Percentiles rank a stretch among this genome's conserved stretches.
Evolutionary conservation across 2,888 invertebrate species (phyloP).

Genomic region (Lathronympha strigana): DNA sequence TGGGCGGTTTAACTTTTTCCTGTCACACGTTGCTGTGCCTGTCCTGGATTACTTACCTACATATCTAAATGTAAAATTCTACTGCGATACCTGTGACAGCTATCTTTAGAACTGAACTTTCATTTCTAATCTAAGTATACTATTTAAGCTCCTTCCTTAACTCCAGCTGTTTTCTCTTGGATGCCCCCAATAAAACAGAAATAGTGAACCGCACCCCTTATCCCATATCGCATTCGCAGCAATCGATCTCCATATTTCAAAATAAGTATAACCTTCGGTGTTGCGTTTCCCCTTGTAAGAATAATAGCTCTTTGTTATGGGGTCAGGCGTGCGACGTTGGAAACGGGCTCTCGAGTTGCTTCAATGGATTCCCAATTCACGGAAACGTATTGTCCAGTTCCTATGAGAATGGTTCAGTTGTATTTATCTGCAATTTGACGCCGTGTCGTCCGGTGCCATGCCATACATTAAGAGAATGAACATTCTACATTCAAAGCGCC

Average conservation of each 20-base stretch:
- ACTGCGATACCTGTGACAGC: no score
- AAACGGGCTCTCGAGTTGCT: conserved; percentile 62
- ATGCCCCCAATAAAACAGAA: no score
- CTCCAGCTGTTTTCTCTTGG: not conserved
- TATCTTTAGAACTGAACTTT: no score
- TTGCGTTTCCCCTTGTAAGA: conserved; percentile 55
- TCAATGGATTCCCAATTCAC: conserved; percentile 63
- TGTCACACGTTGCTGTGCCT: no score
- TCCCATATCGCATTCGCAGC: conserved; percentile 27
- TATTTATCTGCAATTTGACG: conserved; percentile 20
- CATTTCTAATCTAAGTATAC: no score
- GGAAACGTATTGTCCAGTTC: conserved; percentile 51
- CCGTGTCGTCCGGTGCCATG: conserved; percentile 3
- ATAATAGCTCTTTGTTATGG: conserved; percentile 72
- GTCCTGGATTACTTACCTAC: no score
- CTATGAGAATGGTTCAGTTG: conserved; percentile 33
- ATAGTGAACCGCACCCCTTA: not conserved
- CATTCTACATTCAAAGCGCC: no score
- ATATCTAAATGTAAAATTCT: no score
- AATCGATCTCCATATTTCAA: conserved; percentile 26
- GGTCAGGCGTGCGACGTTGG: conserved; percentile 62
- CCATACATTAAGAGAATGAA: no score
- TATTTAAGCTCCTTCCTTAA: no score
- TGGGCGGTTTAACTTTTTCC: no score
- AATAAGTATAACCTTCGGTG: conserved; percentile 51